phyloP scores from a whole-genome alignment of 2,888 invertebrate species.

The Tryphoninae sp. region DNA sequence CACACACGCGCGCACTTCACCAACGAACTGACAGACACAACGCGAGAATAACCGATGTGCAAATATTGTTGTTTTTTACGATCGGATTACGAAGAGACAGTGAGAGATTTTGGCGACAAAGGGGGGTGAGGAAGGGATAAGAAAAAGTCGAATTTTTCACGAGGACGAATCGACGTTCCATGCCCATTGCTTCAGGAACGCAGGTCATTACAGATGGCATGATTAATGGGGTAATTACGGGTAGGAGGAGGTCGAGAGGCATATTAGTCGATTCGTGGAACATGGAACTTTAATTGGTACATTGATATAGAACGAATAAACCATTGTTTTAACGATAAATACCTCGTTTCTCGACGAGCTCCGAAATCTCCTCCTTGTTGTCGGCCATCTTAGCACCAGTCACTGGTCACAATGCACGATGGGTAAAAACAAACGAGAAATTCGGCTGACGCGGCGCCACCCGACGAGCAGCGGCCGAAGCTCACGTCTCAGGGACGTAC shows the following conservation, averaged over 20 bases:
- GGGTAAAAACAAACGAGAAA: constrained; percentile 79
- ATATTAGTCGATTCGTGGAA: constrained; percentile 17
- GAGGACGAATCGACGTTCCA: constrained; percentile 62
- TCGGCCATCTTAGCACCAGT: constrained; percentile 82
- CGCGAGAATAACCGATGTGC: neutral
- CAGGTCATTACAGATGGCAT: constrained; percentile 74
- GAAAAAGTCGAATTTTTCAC: constrained; percentile 24
- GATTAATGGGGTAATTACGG: constrained; percentile 70
- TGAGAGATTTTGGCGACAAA: constrained; percentile 30
- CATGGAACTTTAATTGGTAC: constrained; percentile 39
- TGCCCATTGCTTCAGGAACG: constrained; percentile 66
- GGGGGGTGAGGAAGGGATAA: neutral
- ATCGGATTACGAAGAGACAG: constrained; percentile 26
- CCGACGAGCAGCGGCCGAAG: constrained; percentile 41
- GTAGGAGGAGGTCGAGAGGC: constrained; percentile 6
- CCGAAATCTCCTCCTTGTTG: constrained; percentile 81
- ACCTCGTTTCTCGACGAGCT: constrained; percentile 81
- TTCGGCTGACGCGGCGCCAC: constrained; percentile 56
- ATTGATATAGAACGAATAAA: constrained; percentile 63
- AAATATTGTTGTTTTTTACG: constrained; percentile 9
- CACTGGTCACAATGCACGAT: constrained; percentile 80
- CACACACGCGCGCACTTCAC: constrained; percentile 33
- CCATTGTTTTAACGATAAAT: constrained; percentile 70
- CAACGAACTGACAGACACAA: constrained; percentile 31
- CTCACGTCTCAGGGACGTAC: constrained; percentile 7